Base-by-base conservation (phyloP, 2,888 invertebrate species). In the Candidula unifasciata region DNA sequence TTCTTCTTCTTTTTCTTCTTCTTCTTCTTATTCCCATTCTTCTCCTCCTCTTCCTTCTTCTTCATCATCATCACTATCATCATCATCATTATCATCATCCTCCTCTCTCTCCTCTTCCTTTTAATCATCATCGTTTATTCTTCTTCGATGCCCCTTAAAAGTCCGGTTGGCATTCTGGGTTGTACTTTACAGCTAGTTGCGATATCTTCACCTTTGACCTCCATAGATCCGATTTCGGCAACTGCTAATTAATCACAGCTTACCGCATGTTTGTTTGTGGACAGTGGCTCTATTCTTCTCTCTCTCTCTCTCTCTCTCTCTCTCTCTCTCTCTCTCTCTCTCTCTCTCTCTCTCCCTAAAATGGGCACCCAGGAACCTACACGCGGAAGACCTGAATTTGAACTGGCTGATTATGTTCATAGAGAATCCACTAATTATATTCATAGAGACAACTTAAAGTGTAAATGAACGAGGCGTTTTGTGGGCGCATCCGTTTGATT, bases 391-490 rank as follows among this genome's bases (percentile, higher is more conserved):
- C n/a, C n/a, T n/a, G 44, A 13, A 44, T 44, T 33, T 68, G 68
- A 68, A 30, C 77, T 21, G 21, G 60, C 35, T 77, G 60, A 77
- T 77, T 24, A 30, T 77, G 60, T 77, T 77, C 77, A 77, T 77
- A 54, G 60, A 57, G 27, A 16, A n/a, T n/a, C n/a, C n/a, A n/a
- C n/a, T n/a, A 77, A 77, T 77, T 24, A 30, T 77, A 77, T 77
- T 77, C 77, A 77, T 77, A 54, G 60, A 57, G 27, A 16, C 3
- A 21, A 18, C 60, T 35, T 60, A 52, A 54, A 74, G 21, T 74
- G 52, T 35, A 37, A 54, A 54, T 27, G 52, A 74, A n/a, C 27
- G 74, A 54, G 24, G 21, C 33, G 18, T 24, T 44, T 27, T 24
- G 52, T 21, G 30, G 44, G 18, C 27, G n/a, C 27, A 52, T 44